phyloP scores from a whole-genome alignment of 2,797 vertebrate genomes.

The Sebastes alutus region DNA sequence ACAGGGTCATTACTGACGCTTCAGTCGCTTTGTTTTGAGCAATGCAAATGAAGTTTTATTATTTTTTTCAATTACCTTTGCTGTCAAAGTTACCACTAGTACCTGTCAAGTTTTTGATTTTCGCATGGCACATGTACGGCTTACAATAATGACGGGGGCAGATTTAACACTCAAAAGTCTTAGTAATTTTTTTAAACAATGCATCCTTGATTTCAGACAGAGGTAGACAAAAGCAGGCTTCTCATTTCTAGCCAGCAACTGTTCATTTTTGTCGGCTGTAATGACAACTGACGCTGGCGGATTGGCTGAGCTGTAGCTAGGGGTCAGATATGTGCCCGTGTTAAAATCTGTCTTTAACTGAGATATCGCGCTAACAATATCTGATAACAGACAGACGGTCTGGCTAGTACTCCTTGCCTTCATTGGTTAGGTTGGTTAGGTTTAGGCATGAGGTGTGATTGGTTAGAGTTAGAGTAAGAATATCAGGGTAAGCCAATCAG shows the following conservation, averaged over 20 bases:
- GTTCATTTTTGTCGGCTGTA: background rate
- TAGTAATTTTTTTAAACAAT: background rate
- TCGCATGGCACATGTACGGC: background rate
- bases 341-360: background rate
- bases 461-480: background rate
- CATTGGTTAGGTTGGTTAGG: background rate
- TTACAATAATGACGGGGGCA: background rate
- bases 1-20: conserved; percentile 33
- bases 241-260: background rate
- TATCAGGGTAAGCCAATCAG: background rate
- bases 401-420: background rate
- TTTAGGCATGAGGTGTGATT: background rate
- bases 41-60: background rate
- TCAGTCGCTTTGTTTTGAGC: conserved; percentile 16
- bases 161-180: background rate
- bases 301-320: background rate
- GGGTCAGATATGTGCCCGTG: background rate
- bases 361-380: background rate
- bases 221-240: background rate
- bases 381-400: background rate
- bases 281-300: background rate
- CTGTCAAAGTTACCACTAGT: background rate
- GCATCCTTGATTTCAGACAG: background rate
- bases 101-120: background rate
- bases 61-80: background rate